phyloP scores from a whole-genome alignment of 1,140 invertebrate species.

The Bombus ignitus region DNA sequence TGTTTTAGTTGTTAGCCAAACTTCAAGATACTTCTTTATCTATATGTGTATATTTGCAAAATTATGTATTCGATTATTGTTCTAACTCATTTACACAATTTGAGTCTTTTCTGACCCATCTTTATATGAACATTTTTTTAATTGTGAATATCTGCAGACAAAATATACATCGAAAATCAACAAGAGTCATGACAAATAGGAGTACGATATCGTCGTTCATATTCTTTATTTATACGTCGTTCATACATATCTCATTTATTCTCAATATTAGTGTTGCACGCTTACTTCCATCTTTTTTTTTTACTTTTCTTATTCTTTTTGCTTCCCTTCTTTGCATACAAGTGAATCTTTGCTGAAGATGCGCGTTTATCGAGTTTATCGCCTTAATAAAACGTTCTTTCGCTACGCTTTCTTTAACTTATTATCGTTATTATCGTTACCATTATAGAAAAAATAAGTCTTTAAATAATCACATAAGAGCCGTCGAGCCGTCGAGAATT shows the following conservation, averaged over 20 bases:
- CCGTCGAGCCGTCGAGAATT: slow-evolving; percentile 70
- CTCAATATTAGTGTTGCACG: slow-evolving; percentile 64
- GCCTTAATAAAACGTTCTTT: slow-evolving; percentile 75
- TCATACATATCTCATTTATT: slow-evolving; percentile 72
- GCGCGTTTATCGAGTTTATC: slow-evolving; percentile 71
- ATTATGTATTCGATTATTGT: not conserved
- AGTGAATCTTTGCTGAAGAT: slow-evolving; percentile 69
- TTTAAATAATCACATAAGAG: slow-evolving; percentile 83
- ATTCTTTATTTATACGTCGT: slow-evolving; percentile 77
- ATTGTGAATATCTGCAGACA: not conserved
- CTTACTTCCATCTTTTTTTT: slow-evolving; percentile 67
- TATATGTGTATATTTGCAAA: slow-evolving; percentile 11
- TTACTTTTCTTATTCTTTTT: slow-evolving; percentile 37
- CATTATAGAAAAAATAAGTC: slow-evolving; percentile 82
- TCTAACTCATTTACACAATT: not conserved
- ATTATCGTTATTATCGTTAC: slow-evolving; percentile 76
- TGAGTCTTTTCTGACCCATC: not conserved
- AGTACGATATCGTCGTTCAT: slow-evolving; percentile 62
- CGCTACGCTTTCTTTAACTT: slow-evolving; percentile 76
- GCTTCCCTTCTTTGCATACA: slow-evolving; percentile 53
- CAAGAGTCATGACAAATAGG: slow-evolving; percentile 28
- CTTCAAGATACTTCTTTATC: not conserved
- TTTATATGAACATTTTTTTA: not conserved
- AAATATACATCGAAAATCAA: not conserved
- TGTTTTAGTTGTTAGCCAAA: not conserved